phyloP scores from a whole-genome alignment of 2,113 vertebrate genomes.

The Gambusia affinis region DNA sequence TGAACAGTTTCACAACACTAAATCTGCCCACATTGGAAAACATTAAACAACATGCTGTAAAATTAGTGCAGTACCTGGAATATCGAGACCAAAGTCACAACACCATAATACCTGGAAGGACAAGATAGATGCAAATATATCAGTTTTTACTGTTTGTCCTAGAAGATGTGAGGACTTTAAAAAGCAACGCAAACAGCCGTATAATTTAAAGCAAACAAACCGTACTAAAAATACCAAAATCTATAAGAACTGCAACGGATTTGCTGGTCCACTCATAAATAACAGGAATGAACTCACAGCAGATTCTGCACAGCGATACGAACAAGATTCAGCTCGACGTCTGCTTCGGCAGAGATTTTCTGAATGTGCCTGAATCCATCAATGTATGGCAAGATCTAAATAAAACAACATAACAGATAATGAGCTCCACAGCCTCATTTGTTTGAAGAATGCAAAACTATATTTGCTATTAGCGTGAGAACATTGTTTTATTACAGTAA shows the following conservation, averaged over 20 bases:
- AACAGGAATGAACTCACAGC: slow-evolving; percentile 80
- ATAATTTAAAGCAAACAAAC: background rate
- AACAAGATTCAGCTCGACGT: slow-evolving; percentile 96
- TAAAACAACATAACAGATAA: background rate
- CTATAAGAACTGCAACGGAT: background rate
- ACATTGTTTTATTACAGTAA: slow-evolving; percentile 7
- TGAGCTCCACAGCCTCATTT: background rate
- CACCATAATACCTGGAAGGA: slow-evolving; percentile 90
- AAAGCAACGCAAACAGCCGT: background rate
- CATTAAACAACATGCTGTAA: slow-evolving; percentile 6
- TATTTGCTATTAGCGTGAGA: background rate
- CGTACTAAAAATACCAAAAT: background rate
- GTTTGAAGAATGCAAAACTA: background rate
- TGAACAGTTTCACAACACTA: background rate
- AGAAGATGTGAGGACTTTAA: background rate
- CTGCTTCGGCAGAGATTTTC: slow-evolving; percentile 96
- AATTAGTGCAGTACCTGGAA: slow-evolving; percentile 85
- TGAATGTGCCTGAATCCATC: slow-evolving; percentile 96
- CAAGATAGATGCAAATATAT: slow-evolving; percentile 9
- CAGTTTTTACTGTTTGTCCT: background rate
- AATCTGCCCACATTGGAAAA: background rate
- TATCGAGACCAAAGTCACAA: slow-evolving; percentile 94
- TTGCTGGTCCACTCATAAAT: background rate
- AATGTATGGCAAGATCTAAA: slow-evolving; percentile 92
- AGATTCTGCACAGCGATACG: slow-evolving; percentile 97